Conservation (phyloP, 2,797 vertebrate species). For the Poecilia wingei region DNA sequence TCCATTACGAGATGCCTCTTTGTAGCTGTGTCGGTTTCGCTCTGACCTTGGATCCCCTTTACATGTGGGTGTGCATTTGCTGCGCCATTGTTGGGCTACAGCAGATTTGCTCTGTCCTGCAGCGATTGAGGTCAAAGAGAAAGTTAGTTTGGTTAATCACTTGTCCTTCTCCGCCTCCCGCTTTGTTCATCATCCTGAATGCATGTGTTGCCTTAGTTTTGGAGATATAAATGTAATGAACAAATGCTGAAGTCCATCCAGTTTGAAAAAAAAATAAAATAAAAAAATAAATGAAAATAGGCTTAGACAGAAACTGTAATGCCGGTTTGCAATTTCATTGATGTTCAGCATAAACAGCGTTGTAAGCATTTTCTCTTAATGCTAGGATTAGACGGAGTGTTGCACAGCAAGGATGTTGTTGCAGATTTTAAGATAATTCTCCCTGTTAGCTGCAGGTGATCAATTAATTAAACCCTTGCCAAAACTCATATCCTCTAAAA, state of each 20-base stretch:
- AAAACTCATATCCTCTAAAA: constrained; percentile 27
- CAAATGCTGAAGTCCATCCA: constrained; percentile 28
- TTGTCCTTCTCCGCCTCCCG: constrained; percentile 22
- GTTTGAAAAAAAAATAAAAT: not conserved
- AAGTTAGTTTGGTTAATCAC: constrained; percentile 55
- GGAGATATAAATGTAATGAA: constrained; percentile 27
- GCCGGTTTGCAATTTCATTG: constrained; percentile 34
- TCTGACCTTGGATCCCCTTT: constrained; percentile 65
- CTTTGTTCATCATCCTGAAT: constrained; percentile 44
- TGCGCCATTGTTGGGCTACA: constrained; percentile 42
- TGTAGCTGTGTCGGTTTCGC: constrained; percentile 32
- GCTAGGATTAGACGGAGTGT: constrained; percentile 16
- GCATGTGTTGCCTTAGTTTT: constrained; percentile 28
- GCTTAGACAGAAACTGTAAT: constrained; percentile 9
- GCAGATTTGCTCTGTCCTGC: constrained; percentile 44
- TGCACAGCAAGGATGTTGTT: not conserved
- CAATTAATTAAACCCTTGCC: constrained; percentile 63
- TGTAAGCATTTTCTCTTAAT: constrained; percentile 22
- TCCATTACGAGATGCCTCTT: constrained; percentile 52
- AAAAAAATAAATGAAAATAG: too few species aligned
- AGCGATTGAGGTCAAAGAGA: constrained; percentile 62
- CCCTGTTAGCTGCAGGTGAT: constrained; percentile 53
- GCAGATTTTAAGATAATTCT: constrained; percentile 17
- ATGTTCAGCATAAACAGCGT: constrained; percentile 29
- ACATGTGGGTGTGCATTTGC: constrained; percentile 56